A percentile compares a stretch with the other conserved stretches of the same genome.
These are phyloP conservation scores for Leucania comma DNA, from an alignment of 2,888 invertebrate species.

Conservation along the genomic window DNA sequence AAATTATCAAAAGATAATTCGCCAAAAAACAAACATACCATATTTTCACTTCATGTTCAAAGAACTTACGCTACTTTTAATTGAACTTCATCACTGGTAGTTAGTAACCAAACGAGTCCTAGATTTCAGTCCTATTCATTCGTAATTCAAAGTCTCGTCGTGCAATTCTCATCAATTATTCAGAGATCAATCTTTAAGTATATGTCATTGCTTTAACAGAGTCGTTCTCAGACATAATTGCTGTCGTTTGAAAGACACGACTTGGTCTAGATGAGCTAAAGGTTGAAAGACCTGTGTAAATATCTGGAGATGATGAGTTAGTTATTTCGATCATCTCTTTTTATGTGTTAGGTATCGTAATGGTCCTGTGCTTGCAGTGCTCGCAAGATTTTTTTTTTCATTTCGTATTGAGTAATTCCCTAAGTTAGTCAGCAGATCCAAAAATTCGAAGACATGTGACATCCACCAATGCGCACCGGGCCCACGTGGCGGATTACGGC, in stretches of 20 bases:
- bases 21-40: not conserved
- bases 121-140: conserved; percentile 54
- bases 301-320: conserved; percentile 4
- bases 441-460: too few relatives aligned
- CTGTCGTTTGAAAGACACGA: conserved; percentile 51
- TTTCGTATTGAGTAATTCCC: too few relatives aligned
- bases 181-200: conserved; percentile 74
- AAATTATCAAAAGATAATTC: not conserved
- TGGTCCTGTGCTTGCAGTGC: too few relatives aligned
- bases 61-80: conserved; percentile 28
- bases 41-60: conserved; percentile 1
- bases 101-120: conserved; percentile 35
- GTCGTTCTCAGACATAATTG: conserved; percentile 71
- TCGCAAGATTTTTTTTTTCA: too few relatives aligned
- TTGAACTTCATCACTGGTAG: conserved; percentile 31
- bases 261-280: conserved; percentile 62
- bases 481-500: too few relatives aligned
- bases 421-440: too few relatives aligned
- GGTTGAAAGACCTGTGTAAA: conserved; percentile 12
- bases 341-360: not conserved
- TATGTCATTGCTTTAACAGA: conserved; percentile 70
- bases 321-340: not conserved
- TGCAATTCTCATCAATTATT: conserved; percentile 74
- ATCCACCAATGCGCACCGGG: too few relatives aligned
- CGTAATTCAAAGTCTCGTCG: conserved; percentile 59